Evolutionary conservation across 1,140 invertebrate genomes (phyloP), one percentile per base, ranked within the genome.

Genomic region (Papilio glaucus): DNA sequence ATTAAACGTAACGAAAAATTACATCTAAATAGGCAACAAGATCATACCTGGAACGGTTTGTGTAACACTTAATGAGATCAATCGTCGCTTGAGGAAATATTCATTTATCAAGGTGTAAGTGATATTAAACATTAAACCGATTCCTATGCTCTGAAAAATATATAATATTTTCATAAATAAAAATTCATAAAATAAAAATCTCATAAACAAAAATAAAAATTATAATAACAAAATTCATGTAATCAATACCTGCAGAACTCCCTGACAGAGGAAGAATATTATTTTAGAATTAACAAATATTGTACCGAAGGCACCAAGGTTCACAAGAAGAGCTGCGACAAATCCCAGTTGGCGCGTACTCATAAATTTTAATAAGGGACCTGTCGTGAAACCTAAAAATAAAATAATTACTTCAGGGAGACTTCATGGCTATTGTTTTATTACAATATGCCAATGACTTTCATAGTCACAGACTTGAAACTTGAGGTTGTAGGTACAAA

Each of bases 31-130:
- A 38, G 70, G 61, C 5, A 18, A 39, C 24, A 61, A 15, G 18
- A 33, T 33, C 42, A 74, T 74, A 78, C 86, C 88, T 77, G 92
- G 90, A 84, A 94, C 82, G 12, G 93, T 78, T 45, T 95, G 72
- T 24, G 93, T 90, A 26, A 94, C 39, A 74, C 85, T 84, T 12
- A 84, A 72, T 29, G 81, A 76, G 49, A 89, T 42, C 10, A 87
- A 42, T 70, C 85, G 72, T 68, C 76, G 86, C 49, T 83, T 80
- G 7, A 82, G 70, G 67, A 89, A 89, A 65, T 88, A 89, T 12
- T 82, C 79, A 49, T 84, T 87, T 8, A 89, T 39, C 12, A 80
- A 62, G 0, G 81, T 81, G 18, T 53, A 82, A 0, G 82, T 78
- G 21, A 87, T 65, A 49, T 82, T 88, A 39, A 74, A 82, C 37